Evolutionary conservation across 2,888 invertebrate genomes (phyloP).

Genomic region (Gibbula magus): DNA sequence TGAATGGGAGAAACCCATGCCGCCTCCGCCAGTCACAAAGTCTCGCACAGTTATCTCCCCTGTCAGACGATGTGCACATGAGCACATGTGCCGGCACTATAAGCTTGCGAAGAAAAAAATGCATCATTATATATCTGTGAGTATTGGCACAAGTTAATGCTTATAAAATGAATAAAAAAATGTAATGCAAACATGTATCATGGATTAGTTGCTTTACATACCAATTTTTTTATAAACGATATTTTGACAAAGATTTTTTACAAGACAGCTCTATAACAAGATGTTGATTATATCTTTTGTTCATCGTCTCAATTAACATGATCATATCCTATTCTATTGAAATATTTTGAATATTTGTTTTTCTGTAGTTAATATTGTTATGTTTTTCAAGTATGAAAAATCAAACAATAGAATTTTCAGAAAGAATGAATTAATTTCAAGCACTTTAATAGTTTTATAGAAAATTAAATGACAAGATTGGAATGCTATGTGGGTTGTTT

Average conservation of each 20-base stretch:
- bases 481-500: no score
- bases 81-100: constrained; percentile 58
- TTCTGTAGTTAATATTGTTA: no score
- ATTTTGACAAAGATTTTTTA: no score
- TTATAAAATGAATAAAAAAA: not conserved
- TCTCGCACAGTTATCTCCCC: constrained; percentile 33
- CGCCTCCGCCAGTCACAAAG: constrained; percentile 55
- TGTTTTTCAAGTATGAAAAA: no score
- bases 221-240: no score
- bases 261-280: not conserved
- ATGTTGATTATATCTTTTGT: not conserved
- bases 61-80: constrained; percentile 45
- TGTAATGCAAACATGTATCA: not conserved
- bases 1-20: constrained; percentile 57
- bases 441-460: no score
- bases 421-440: no score
- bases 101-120: constrained; percentile 60
- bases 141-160: constrained; percentile 29
- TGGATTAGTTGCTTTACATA: not conserved
- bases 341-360: not conserved
- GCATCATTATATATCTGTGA: constrained; percentile 64
- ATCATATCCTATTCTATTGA: not conserved
- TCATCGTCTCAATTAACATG: not conserved
- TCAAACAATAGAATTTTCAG: no score
- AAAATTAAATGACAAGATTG: no score